Percentiles rank a stretch among this genome's conserved stretches.
These are phyloP conservation scores for Darevskia mixta DNA, from an alignment of 2,797 vertebrate genomes.

Conservation along the genomic window DNA sequence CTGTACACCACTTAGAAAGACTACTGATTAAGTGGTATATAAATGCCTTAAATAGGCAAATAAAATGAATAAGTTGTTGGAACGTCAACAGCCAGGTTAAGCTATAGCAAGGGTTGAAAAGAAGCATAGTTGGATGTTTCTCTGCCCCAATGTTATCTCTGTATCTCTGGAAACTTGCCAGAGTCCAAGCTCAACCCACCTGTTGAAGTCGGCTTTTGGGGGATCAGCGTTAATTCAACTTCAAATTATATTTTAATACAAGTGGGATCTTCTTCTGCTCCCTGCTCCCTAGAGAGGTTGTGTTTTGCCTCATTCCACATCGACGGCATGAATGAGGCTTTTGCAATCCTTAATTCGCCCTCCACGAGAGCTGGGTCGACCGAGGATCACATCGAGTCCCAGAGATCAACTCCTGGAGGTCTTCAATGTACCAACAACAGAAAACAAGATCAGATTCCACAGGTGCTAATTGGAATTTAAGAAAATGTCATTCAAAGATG, in stretches of 20 bases:
- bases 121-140: too few relatives aligned
- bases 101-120: background rate
- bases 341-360: constrained; percentile 7
- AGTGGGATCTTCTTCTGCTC: background rate
- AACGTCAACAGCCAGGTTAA: too few relatives aligned
- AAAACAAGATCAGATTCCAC: constrained; percentile 64
- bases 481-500: constrained; percentile 54
- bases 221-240: constrained; percentile 19
- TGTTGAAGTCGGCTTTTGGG: background rate
- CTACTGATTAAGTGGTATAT: too few relatives aligned
- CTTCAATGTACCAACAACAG: constrained; percentile 64
- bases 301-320: background rate
- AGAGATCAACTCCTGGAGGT: constrained; percentile 1
- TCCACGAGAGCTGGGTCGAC: background rate
- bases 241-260: constrained; percentile 18
- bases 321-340: background rate
- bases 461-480: constrained; percentile 55
- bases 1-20: too few relatives aligned
- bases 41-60: too few relatives aligned
- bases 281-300: background rate
- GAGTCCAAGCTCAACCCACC: background rate
- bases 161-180: background rate
- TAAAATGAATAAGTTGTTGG: too few relatives aligned
- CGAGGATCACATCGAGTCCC: background rate
- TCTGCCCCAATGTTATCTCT: background rate